phyloP scores from a whole-genome alignment of 2,888 invertebrate species.

The Sipha maydis region DNA sequence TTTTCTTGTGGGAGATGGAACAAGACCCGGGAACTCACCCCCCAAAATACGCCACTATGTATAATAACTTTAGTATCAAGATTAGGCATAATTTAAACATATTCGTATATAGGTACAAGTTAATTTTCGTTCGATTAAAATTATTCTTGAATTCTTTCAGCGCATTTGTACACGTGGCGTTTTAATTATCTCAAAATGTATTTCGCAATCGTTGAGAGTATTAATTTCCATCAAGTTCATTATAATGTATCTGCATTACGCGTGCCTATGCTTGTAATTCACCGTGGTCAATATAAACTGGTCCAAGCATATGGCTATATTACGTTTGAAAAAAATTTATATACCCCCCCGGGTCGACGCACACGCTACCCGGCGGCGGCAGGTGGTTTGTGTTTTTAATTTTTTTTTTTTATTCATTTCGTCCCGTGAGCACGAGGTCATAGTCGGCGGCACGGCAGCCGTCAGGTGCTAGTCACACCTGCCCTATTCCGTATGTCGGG shows the following conservation, averaged over 20 bases:
- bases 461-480: slow-evolving; percentile 61
- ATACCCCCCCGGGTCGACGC: slow-evolving; percentile 42
- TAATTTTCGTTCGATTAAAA: too few species aligned
- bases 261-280: not conserved
- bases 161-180: not conserved
- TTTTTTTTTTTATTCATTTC: slow-evolving; percentile 23
- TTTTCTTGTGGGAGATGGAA: too few species aligned
- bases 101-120: too few species aligned
- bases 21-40: too few species aligned
- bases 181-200: not conserved
- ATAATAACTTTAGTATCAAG: too few species aligned
- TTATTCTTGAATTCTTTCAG: too few species aligned
- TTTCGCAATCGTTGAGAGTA: not conserved
- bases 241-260: not conserved
- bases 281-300: slow-evolving; percentile 9
- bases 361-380: slow-evolving; percentile 53
- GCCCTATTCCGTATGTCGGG: slow-evolving; percentile 51
- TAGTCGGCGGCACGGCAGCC: slow-evolving; percentile 17
- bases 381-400: slow-evolving; percentile 54
- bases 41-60: too few species aligned
- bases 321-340: not conserved
- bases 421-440: slow-evolving; percentile 55
- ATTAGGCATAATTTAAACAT: too few species aligned
- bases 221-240: not conserved
- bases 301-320: slow-evolving; percentile 7